These are phyloP conservation scores for Periparus ater DNA, from an alignment of 2,797 vertebrate species.

Conservation along the genomic window DNA sequence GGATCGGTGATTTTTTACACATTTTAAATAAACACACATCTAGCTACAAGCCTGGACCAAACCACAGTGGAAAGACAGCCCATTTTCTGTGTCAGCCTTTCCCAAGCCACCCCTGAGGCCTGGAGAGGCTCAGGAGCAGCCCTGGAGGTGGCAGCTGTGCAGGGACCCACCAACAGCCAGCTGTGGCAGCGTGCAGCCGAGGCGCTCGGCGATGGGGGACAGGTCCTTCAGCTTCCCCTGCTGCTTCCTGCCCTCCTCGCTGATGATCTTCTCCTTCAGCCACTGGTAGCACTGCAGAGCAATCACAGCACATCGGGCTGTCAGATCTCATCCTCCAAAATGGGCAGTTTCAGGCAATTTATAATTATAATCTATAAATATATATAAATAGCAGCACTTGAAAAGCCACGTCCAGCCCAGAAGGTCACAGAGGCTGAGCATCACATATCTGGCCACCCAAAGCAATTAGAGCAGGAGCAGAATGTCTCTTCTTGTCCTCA, in stretches of 20 bases:
- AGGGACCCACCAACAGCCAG: slow-evolving; percentile 74
- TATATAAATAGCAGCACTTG: background rate
- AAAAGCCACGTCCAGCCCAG: background rate
- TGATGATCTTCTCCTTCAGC: slow-evolving; percentile 96
- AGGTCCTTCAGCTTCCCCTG: slow-evolving; percentile 95
- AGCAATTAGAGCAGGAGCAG: background rate
- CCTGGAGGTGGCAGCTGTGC: background rate
- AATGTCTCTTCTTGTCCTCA: accelerated
- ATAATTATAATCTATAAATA: background rate
- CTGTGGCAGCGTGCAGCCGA: slow-evolving; percentile 95
- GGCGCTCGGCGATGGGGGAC: slow-evolving; percentile 89
- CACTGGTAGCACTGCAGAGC: slow-evolving; percentile 92
- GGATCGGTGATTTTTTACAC: background rate
- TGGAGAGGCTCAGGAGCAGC: accelerated
- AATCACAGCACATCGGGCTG: background rate
- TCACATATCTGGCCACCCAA: background rate
- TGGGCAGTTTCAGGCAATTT: accelerated
- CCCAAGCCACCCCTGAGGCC: accelerated
- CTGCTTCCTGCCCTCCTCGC: slow-evolving; percentile 95
- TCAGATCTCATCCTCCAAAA: background rate
- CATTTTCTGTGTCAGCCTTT: accelerated
- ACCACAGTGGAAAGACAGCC: accelerated
- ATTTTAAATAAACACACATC: background rate
- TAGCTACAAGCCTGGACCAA: background rate
- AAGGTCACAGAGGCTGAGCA: accelerated